Evolutionary conservation across 2,797 vertebrate genomes (phyloP), one percentile per base, ranked within the genome.

Genomic region (Periophthalmus magnuspinnatus): DNA sequence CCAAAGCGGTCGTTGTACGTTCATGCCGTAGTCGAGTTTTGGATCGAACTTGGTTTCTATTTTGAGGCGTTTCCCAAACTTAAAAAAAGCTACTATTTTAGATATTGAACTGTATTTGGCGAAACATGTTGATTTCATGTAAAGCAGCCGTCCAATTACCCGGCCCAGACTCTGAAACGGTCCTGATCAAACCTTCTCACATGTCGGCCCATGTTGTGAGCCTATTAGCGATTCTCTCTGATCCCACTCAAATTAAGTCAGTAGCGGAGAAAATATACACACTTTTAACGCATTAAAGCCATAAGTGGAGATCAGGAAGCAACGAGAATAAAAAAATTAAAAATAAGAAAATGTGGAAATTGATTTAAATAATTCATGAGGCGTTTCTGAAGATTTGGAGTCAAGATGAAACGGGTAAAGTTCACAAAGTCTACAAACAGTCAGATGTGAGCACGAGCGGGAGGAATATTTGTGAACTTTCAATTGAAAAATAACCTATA

Each of bases 211-310:
- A 19, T 48, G 61, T 64, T 54, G 41, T 33, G 63, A 56, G 41
- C 47, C 60, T 34, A 73, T 82, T 75, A 72, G 59, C 65, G 56
- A 82, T 82, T 77, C 75, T 47, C 50, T 79, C 55, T 75, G 61
- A 72, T 79, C 63, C 1, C 19, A 56, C 47, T 28, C 17, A 71
- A 45, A 68, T 48, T 14, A 69, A 33, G 47, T 67, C 55, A 50
- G 56, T 68, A 64, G 65, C 70, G 59, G 10, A 22, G 6, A 64
- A 65, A 66, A 74, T 33, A 74, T 28, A 60, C 28, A 72, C 76
- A 77, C 59, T 70, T 60, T 73, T 32, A 60, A 52, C 33, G 19
- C 68, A 55, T 75, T 62, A 48, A 52, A 33, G 58, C 33, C 57
- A 45, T 1, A 10, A 33, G 21, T 58, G 10, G 17, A 52, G 57